Conservation (phyloP, 2,888 invertebrate genomes). For the Noctua fimbriata region DNA sequence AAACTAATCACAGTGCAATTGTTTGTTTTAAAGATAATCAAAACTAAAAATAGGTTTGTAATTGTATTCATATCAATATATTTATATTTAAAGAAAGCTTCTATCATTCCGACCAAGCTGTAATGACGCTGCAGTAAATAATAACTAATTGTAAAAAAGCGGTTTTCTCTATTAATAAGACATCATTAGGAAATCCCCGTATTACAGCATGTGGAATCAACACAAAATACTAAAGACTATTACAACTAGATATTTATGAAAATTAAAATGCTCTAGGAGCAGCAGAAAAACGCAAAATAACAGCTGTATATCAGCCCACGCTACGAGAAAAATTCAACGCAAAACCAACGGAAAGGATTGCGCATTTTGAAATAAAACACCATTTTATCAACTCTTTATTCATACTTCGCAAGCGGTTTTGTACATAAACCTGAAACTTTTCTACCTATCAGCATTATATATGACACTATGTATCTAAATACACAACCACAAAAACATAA, state of each 20-base stretch:
- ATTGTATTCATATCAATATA: background rate
- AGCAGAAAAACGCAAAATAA: constrained; percentile 25
- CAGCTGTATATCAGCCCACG: constrained; percentile 19
- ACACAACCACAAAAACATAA: constrained; percentile 19
- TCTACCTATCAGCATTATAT: constrained; percentile 29
- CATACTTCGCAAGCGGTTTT: constrained; percentile 14
- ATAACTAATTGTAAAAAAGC: background rate
- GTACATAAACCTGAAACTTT: background rate
- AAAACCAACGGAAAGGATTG: constrained; percentile 8
- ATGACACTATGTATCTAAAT: constrained; percentile 12
- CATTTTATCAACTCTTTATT: constrained; percentile 8
- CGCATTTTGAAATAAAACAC: constrained; percentile 6
- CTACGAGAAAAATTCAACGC: constrained; percentile 7
- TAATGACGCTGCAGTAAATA: background rate
- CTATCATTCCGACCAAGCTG: background rate
- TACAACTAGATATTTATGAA: constrained; percentile 9
- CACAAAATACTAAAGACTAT: constrained; percentile 21
- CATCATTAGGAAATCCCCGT: constrained; percentile 32
- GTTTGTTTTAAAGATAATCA: constrained; percentile 13
- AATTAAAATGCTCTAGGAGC: background rate
- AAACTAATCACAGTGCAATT: constrained; percentile 28
- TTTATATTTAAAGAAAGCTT: background rate
- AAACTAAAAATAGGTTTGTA: background rate
- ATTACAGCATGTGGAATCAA: constrained; percentile 2
- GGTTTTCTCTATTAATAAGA: constrained; percentile 5